Percentiles rank a stretch among this genome's conserved stretches.
Evolutionary conservation across 2,888 invertebrate genomes (phyloP).

Genomic region (Gnatocerus cornutus): DNA sequence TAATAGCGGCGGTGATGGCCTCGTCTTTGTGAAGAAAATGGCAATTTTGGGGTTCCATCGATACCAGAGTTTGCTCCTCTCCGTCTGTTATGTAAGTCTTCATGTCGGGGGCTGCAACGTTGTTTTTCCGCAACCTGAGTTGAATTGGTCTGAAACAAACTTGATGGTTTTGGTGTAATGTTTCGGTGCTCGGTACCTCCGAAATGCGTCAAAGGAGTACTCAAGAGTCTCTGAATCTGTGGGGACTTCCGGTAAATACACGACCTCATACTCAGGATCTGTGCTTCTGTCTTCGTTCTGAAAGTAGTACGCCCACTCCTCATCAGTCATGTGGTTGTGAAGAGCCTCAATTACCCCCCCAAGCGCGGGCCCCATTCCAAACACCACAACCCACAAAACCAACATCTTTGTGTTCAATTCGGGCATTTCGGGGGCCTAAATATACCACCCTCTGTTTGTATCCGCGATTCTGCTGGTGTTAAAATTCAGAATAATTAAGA

Average conservation of each 20-base stretch:
- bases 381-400: neutral
- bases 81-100: conserved; percentile 67
- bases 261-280: conserved; percentile 76
- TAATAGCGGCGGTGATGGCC: conserved; percentile 78
- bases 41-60: conserved; percentile 72
- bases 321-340: conserved; percentile 68
- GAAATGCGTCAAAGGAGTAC: conserved; percentile 77
- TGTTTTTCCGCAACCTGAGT: conserved; percentile 77
- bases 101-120: conserved; percentile 76
- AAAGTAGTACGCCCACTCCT: conserved; percentile 71
- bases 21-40: conserved; percentile 79
- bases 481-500: conserved; percentile 38
- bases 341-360: conserved; percentile 56
- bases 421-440: conserved; percentile 9
- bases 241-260: conserved; percentile 72
- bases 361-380: neutral
- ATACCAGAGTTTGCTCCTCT: conserved; percentile 55
- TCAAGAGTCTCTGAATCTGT: conserved; percentile 65
- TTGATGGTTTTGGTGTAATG: neutral
- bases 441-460: conserved; percentile 29
- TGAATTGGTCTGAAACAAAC: conserved; percentile 73
- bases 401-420: conserved; percentile 18
- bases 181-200: conserved; percentile 71
- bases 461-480: conserved; percentile 23
- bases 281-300: conserved; percentile 65